phyloP scores from a whole-genome alignment of 2,888 invertebrate genomes.

The Drosophila algonquin region DNA sequence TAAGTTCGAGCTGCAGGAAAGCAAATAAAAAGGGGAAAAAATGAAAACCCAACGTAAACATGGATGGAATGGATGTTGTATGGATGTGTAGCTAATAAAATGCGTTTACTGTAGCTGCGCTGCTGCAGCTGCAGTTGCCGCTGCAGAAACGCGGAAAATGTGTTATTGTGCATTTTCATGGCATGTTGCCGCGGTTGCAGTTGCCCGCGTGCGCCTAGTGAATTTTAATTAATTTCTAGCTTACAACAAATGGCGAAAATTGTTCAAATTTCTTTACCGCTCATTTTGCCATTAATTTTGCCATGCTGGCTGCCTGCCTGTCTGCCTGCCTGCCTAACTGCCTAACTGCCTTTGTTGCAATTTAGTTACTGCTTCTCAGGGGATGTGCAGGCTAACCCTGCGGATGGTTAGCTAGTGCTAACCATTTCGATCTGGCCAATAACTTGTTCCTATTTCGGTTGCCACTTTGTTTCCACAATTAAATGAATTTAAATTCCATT shows the following conservation, averaged over 20 bases:
- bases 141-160: conserved; percentile 45
- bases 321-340: conserved; percentile 7
- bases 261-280: conserved; percentile 55
- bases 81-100: conserved; percentile 36
- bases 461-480: neutral
- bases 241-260: conserved; percentile 33
- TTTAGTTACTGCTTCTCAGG: conserved; percentile 37
- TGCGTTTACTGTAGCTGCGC: conserved; percentile 47
- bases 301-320: conserved; percentile 30
- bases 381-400: conserved; percentile 69
- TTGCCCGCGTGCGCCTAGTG: conserved; percentile 44
- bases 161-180: conserved; percentile 43
- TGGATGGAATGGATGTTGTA: conserved; percentile 16
- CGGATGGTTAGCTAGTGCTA: conserved; percentile 35
- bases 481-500: neutral
- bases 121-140: neutral
- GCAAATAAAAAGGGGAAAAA: conserved; percentile 17
- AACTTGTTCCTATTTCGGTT: neutral
- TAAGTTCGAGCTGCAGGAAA: conserved; percentile 49
- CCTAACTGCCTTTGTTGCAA: conserved; percentile 33
- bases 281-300: conserved; percentile 31
- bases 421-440: conserved; percentile 24
- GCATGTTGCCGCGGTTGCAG: conserved; percentile 24
- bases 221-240: conserved; percentile 66
- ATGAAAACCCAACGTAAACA: conserved; percentile 30